Percentiles rank a stretch among this genome's conserved stretches.
phyloP scores from a whole-genome alignment of 2,797 vertebrate species.

The Mormyrops attenuatus region DNA sequence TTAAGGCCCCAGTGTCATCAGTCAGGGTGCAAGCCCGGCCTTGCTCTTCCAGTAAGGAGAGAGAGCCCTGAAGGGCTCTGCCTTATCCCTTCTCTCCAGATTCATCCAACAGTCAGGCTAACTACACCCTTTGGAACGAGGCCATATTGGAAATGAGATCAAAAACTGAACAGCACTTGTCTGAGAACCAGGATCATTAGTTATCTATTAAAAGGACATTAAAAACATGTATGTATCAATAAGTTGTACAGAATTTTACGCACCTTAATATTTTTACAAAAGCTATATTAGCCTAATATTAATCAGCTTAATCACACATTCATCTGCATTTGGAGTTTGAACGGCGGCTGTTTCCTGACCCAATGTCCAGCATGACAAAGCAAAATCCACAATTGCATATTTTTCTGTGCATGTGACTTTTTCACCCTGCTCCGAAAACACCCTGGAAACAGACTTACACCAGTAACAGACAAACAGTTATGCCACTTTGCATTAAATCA shows the following conservation, averaged over 20 bases:
- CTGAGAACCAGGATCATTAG: not conserved
- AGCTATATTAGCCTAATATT: not conserved
- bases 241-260: not conserved
- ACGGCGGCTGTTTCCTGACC: not conserved
- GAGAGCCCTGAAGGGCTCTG: constrained; percentile 26
- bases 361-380: not conserved
- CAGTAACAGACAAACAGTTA: not conserved
- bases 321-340: not conserved
- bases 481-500: constrained; percentile 31
- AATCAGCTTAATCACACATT: not conserved
- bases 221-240: not conserved
- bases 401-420: not conserved
- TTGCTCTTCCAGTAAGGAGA: constrained; percentile 39
- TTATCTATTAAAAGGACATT: not conserved
- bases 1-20: constrained; percentile 70
- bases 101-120: not conserved
- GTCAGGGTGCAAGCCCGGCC: constrained; percentile 54
- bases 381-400: not conserved
- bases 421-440: not conserved
- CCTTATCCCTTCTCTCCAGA: constrained; percentile 18
- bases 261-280: not conserved
- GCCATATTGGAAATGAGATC: not conserved
- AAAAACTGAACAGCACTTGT: not conserved
- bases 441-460: not conserved
- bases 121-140: not conserved